Evolutionary conservation across 2,797 vertebrate genomes (phyloP).

Genomic region (Ctenosaura bakeri): DNA sequence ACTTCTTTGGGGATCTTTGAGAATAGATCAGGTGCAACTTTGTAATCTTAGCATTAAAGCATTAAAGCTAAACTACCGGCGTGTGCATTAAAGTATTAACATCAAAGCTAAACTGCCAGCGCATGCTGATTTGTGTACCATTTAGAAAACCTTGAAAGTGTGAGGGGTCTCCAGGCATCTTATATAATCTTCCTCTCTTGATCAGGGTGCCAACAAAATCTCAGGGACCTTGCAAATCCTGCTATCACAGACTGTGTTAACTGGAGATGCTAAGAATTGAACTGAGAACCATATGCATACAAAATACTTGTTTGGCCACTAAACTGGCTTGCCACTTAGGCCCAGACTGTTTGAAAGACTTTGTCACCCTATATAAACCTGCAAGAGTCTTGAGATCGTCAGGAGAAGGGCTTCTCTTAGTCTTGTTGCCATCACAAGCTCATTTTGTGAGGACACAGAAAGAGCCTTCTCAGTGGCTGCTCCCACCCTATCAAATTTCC

Average conservation of each 20-base stretch:
- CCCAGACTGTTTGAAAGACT: background rate
- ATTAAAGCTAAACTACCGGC: conserved; percentile 31
- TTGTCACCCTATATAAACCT: no score
- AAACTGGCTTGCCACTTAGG: background rate
- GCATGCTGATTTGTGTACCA: background rate
- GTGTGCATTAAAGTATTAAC: background rate
- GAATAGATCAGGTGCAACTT: conserved; percentile 28
- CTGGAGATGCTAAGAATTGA: background rate
- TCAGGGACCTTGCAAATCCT: background rate
- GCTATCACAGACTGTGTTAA: no score
- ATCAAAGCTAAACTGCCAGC: conserved; percentile 37
- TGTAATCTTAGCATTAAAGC: conserved; percentile 34
- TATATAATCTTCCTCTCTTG: no score
- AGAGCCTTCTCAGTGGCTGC: no score
- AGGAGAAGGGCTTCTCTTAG: no score
- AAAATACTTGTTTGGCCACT: background rate
- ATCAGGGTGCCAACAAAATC: background rate
- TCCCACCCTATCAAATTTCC: no score
- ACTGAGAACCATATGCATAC: background rate
- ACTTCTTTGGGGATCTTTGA: conserved; percentile 18
- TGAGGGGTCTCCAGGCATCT: background rate
- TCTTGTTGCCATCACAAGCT: no score
- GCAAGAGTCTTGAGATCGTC: no score
- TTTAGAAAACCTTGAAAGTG: background rate
- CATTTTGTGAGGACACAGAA: no score